Evolutionary conservation across 2,797 vertebrate species (phyloP), one percentile per base, ranked within the genome.

Genomic region (Phataginus tetradactyla): DNA sequence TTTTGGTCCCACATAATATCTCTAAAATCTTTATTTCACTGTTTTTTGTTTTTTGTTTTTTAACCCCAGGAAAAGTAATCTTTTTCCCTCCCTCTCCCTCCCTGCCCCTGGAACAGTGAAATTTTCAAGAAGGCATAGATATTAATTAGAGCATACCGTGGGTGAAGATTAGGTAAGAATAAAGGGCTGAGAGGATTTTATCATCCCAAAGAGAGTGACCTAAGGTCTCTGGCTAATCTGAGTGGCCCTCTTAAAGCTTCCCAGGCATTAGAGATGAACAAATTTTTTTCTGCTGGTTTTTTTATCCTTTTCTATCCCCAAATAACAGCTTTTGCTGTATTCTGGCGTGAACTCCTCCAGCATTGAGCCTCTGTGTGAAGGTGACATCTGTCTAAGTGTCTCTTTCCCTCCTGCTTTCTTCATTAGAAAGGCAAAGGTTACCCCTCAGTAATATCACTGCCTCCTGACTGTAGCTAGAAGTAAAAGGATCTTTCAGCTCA

Each of bases 11-110:
- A 80, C 23, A 39, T 29, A 51, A 5, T 61, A 42, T 72, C 39
- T 66, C 53, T 55, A 42, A 81, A 69, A 78, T 88, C 57, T 85
- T 92, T 79, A 49, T 95, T 88, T 95, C 72, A 25, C 92, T 61
- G 64, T 79, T 83, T 61, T 59, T 85, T 63, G n/a, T 71, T 53
- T 55, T 55, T 79, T 83, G 45, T 59, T 85, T 63, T 37, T 71
- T 53, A 81, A 86, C 13, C 32, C 80, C 5, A 32, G 21, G 25
- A 64, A 77, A 93, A 79, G 21, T 63, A 39, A 57, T 68, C 17
- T 81, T 29, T 79, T 7, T 32, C 53, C 32, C 42, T 55, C 17
- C 61, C 32, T 61, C 57, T 45, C 45, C 10, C 45, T 2, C 11
- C 45, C 45, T 45, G 45, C 45, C 45, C 45, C 45, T 11, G 10